These are phyloP conservation scores for Eupithecia inturbata DNA, from an alignment of 2,888 invertebrate genomes.

Conservation along the genomic window DNA sequence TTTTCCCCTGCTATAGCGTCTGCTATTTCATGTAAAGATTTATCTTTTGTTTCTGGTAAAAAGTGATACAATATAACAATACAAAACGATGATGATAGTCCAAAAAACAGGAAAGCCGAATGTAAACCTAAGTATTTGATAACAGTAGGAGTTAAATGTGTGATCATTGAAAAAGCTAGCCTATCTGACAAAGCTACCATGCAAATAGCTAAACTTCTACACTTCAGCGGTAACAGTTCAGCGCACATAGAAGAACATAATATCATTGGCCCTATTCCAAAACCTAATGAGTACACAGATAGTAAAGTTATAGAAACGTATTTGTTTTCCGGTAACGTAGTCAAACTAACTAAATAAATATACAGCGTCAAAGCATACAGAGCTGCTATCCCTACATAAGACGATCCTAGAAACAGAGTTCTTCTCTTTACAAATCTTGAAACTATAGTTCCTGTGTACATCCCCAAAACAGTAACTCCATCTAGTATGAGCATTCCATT, in stretches of 20 bases:
- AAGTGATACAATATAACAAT: slow-evolving; percentile 45
- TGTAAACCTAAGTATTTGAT: neutral
- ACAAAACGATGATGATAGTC: neutral
- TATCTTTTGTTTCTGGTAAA: slow-evolving; percentile 59
- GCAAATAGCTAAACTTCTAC: neutral
- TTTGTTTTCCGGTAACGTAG: neutral
- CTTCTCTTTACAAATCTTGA: slow-evolving; percentile 42
- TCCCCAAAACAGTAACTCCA: slow-evolving; percentile 54
- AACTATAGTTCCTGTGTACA: slow-evolving; percentile 48
- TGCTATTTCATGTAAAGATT: slow-evolving; percentile 53
- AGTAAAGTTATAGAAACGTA: neutral
- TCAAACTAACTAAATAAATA: slow-evolving; percentile 11
- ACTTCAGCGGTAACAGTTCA: slow-evolving; percentile 9
- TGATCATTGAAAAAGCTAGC: neutral
- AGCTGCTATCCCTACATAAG: slow-evolving; percentile 1
- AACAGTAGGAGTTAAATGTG: slow-evolving; percentile 7
- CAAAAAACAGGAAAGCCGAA: slow-evolving; percentile 11
- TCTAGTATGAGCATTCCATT: slow-evolving; percentile 56
- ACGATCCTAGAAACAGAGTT: neutral
- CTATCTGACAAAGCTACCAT: slow-evolving; percentile 7
- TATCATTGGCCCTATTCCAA: slow-evolving; percentile 2
- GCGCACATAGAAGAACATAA: slow-evolving; percentile 4
- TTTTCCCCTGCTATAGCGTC: slow-evolving; percentile 34
- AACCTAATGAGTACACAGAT: slow-evolving; percentile 6
- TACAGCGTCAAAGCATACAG: neutral